Base-by-base conservation (phyloP, 1,140 invertebrate species). In the Gyrodactylus salaris region DNA sequence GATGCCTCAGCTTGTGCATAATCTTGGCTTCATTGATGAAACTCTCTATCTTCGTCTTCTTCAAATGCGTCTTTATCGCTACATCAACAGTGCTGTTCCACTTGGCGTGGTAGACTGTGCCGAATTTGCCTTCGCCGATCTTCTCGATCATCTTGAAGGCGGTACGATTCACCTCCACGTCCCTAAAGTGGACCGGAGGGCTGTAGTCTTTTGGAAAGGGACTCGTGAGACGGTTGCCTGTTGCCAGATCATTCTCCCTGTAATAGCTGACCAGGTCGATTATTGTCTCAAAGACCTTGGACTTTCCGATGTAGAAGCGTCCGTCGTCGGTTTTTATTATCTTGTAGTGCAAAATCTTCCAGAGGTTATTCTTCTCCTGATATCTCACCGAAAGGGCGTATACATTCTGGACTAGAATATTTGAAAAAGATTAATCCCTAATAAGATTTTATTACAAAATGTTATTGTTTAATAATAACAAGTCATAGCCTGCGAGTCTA, bases 1-100 rank as follows among this genome's bases (percentile, higher is more conserved):
- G 2, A 70, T 74, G 73, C 19, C 25, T 22, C 1, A 71, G 25
- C 72, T 74, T 74, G 20, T 70, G 26, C 68, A 74, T 69, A 1
- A 74, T 69, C 26, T 71, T 69, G 24, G 73, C 73, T 26, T 74
- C 73, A n/a, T 74, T 20, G 2, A 74, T 16, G 73, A 74, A 74
- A 21, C 20, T 69, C 21, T 1, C 68, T 24, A 24, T 21, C 25
- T 23, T 27, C 20, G 22, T 25, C 21, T 68, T 73, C 2, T 21
- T 73, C 16, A 34, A 25, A 7, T 73, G 34, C 20, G 26, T 21
- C 68, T 73, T 73, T 25, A 26, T 20, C 1, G 72, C 72, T 21
- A 73, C 72, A 23, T 68, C 34, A 69, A 25, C 21, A 23, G 25
- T 23, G 2, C 24, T 19, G 2, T 26, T 26, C 72, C 72, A 73